A percentile compares a stretch with the other conserved stretches of the same genome.
Conservation (phyloP, 1,140 invertebrate species). For the Drosophila kikkawai region DNA sequence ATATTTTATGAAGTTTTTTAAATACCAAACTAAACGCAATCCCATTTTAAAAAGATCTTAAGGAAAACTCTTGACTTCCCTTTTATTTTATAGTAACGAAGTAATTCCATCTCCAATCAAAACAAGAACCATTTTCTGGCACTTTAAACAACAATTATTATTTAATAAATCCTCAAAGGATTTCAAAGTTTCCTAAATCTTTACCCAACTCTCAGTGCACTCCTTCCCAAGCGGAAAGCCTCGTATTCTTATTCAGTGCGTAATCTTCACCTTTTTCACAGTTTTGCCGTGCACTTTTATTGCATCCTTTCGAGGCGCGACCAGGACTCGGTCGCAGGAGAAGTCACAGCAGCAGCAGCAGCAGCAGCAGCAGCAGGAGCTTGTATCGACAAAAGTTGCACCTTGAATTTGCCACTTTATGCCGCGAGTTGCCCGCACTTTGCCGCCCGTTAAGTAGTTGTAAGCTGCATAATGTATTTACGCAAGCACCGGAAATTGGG, state of each 20-base stretch:
- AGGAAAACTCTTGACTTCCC: too few relatives aligned
- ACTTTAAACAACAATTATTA: background rate
- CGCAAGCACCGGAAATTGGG: constrained; percentile 80
- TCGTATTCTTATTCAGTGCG: constrained; percentile 76
- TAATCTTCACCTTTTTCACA: constrained; percentile 79
- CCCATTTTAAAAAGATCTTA: too few relatives aligned
- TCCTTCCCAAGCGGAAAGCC: constrained; percentile 42
- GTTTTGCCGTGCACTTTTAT: constrained; percentile 73
- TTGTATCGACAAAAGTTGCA: constrained; percentile 79
- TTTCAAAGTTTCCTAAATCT: background rate
- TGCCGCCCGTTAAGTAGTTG: constrained; percentile 68
- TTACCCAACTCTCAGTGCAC: constrained; percentile 4
- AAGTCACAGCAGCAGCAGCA: background rate
- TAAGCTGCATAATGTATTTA: constrained; percentile 83
- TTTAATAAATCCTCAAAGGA: background rate
- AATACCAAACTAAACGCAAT: background rate
- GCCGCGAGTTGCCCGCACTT: constrained; percentile 43
- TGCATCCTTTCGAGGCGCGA: constrained; percentile 49
- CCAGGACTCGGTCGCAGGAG: background rate
- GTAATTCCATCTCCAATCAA: background rate
- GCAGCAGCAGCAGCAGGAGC: constrained; percentile 8
- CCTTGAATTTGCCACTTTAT: constrained; percentile 75
- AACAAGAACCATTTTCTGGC: background rate
- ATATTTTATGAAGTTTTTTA: background rate
- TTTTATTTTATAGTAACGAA: background rate